Percentiles rank a stretch among this genome's conserved stretches.
These are phyloP conservation scores for Clostera curtula DNA, from an alignment of 2,888 invertebrate species.

Conservation along the genomic window DNA sequence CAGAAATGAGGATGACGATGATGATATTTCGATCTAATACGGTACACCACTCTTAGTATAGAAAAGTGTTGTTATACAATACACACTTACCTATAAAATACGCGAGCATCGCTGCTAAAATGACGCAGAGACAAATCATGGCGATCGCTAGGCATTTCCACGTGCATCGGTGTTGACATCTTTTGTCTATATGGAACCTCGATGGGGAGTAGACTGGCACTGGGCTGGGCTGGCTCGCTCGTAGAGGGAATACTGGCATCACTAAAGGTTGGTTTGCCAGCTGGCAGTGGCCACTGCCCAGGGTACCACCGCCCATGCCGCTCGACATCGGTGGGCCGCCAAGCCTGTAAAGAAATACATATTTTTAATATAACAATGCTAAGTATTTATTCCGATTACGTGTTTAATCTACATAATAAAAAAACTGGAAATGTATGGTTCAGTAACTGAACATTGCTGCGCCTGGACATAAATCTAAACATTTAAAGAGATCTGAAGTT, in stretches of 20 bases:
- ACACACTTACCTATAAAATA: conserved; percentile 92
- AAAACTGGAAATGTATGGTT: too few species aligned
- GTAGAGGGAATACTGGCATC: conserved; percentile 91
- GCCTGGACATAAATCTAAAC: too few species aligned
- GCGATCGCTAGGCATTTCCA: conserved; percentile 98
- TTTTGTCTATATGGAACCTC: conserved; percentile 95
- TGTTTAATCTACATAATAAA: too few species aligned
- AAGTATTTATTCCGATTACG: neutral
- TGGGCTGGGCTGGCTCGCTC: conserved; percentile 89
- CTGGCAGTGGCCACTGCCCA: conserved; percentile 79
- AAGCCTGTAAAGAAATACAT: conserved; percentile 40
- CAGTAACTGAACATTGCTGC: too few species aligned
- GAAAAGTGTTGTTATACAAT: neutral
- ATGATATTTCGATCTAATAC: too few species aligned
- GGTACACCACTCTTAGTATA: too few species aligned
- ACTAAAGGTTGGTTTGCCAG: conserved; percentile 84
- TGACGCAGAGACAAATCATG: conserved; percentile 92
- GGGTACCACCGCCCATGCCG: conserved; percentile 78
- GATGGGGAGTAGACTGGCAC: conserved; percentile 86
- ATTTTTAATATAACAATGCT: neutral
- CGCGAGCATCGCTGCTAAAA: conserved; percentile 93
- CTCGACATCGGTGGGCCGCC: conserved; percentile 72
- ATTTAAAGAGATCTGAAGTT: too few species aligned
- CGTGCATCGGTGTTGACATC: conserved; percentile 94
- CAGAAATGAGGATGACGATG: too few species aligned